Base-by-base conservation (phyloP, 2,797 vertebrate genomes). In the Oreochromis grahami region DNA sequence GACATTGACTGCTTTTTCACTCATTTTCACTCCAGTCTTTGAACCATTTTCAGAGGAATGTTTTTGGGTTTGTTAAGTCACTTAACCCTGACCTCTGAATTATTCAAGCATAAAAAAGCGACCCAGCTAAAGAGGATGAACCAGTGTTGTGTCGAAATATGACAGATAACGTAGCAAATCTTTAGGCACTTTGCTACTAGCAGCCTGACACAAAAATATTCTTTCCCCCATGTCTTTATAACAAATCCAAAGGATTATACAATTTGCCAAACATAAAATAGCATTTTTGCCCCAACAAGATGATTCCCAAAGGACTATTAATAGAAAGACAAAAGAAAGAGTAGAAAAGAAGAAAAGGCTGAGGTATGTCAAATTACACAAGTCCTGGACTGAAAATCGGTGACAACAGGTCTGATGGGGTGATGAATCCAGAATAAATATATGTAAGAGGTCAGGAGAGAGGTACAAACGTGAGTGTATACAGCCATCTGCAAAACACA, bases 381-480 rank as follows among this genome's bases (percentile, higher is more conserved):
- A 24, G 60, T 24, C 8, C 63, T 68, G 63, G 63, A 43, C 63
- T 43, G 63, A 68, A 68, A 68, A 9, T 68, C 0, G 1, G n/a
- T 41, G 36, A 13, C 60, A 65, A 21, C 34, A 41, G 36, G 12
- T 68, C 36, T 68, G 36, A 41, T 65, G 34, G 38, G 38, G 21
- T 68, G 63, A 68, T 45, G 65, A 45, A 43, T 24, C 38, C 65
- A 45, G n/a, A 68, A 34, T 60, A 43, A 43, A 68, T 68, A 24
- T 43, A 24, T 24, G 12, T 14, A 68, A 41, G 63, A 24, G 2
- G 17, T 60, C 56, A 60, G 12, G 60, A 65, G 34, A 65, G 19
- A 8, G 63, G 63, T 68, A 68, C 63, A 68, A 1, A 21, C 5
- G 12, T 68, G 63, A 68, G n/a, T 21, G 34, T 63, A 36, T 63